Conservation (phyloP, 2,888 invertebrate genomes). For the Artemia sinica region DNA sequence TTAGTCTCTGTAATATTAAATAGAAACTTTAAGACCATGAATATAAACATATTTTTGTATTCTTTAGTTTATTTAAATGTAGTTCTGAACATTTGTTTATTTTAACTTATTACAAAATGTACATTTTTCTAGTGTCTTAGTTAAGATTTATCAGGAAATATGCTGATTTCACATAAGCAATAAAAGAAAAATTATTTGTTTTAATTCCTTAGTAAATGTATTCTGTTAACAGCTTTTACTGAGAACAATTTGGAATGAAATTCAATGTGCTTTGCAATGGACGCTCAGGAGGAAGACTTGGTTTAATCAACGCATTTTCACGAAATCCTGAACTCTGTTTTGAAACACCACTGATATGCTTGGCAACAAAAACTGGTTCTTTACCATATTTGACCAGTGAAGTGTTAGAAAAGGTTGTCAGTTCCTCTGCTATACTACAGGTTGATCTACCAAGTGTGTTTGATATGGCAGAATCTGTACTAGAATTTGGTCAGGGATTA, state of each 20-base stretch:
- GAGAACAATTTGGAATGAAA: neutral
- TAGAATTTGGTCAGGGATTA: constrained; percentile 45
- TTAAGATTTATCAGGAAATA: no score
- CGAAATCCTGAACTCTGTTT: constrained; percentile 1
- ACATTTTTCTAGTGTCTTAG: no score
- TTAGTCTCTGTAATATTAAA: no score
- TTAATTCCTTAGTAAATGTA: no score
- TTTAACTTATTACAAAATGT: no score
- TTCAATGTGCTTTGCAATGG: neutral
- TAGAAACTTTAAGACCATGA: no score
- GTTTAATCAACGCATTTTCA: neutral
- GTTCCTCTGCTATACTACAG: constrained; percentile 50
- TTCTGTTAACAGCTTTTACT: no score
- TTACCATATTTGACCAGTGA: constrained; percentile 51
- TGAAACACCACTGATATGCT: neutral
- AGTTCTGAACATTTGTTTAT: no score
- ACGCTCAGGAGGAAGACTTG: constrained; percentile 5
- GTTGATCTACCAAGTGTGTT: constrained; percentile 36
- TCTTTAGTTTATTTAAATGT: no score
- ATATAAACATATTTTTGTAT: no score
- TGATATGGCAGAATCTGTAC: constrained; percentile 38
- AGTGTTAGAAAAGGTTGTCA: constrained; percentile 28
- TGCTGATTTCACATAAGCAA: no score
- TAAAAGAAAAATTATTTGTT: no score
- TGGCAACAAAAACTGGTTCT: constrained; percentile 50